These are phyloP conservation scores for Drosophila sp. DNA, from an alignment of 1,140 invertebrate species.

Conservation along the genomic window DNA sequence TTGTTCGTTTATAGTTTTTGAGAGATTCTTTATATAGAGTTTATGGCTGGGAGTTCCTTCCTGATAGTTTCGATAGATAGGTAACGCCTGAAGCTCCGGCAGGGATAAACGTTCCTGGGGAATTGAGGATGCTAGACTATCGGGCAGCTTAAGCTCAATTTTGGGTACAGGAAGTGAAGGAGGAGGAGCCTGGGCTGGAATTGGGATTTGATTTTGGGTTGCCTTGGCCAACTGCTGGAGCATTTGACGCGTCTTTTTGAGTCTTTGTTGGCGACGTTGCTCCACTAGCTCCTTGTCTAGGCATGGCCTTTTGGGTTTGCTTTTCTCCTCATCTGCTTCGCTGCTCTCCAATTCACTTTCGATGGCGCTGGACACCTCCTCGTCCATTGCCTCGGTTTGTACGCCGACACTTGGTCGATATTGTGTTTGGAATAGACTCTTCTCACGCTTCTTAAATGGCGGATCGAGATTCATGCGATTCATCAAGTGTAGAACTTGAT, in stretches of 20 bases:
- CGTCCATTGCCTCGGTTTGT: conserved; percentile 61
- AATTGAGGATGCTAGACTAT: not conserved
- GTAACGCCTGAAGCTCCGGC: conserved; percentile 90
- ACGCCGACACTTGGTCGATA: conserved; percentile 23
- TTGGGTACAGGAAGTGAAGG: conserved; percentile 25
- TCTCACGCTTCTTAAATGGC: conserved; percentile 86
- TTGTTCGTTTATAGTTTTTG: conserved; percentile 89
- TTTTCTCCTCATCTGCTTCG: conserved; percentile 67
- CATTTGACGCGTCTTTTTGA: conserved; percentile 56
- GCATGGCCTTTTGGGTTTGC: conserved; percentile 85
- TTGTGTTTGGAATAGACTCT: not conserved
- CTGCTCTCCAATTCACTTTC: conserved; percentile 89
- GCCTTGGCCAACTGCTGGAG: conserved; percentile 41
- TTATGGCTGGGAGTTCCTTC: conserved; percentile 91
- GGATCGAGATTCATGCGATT: conserved; percentile 96
- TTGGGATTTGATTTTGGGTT: conserved; percentile 1
- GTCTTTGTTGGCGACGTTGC: conserved; percentile 10
- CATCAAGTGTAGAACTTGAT: conserved; percentile 95
- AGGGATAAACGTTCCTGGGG: conserved; percentile 85
- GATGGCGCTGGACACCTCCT: conserved; percentile 28
- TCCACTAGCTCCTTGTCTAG: conserved; percentile 14
- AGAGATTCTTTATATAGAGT: conserved; percentile 96
- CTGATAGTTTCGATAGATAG: conserved; percentile 95
- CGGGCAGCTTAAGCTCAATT: conserved; percentile 59
- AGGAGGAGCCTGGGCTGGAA: not conserved